These are phyloP conservation scores for Hucho hucho DNA, from an alignment of 2,113 vertebrate species.

Conservation along the genomic window DNA sequence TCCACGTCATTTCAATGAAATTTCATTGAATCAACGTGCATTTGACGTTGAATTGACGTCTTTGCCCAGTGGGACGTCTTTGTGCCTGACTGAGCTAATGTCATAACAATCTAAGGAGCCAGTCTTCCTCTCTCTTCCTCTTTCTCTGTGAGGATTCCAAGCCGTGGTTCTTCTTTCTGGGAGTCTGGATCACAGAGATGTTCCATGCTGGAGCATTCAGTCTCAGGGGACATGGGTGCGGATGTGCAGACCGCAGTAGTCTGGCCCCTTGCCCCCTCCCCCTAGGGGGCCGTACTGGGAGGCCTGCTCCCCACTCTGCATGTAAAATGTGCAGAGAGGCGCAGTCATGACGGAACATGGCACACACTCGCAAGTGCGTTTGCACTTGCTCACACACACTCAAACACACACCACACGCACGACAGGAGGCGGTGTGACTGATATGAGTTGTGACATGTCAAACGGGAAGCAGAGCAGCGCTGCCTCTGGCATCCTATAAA, in stretches of 20 bases:
- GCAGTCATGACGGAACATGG: not conserved
- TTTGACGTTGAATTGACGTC: too few species aligned
- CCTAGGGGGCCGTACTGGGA: not conserved
- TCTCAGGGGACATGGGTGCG: not conserved
- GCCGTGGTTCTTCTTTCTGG: not conserved
- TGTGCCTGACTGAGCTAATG: constrained; percentile 1
- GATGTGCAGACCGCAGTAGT: not conserved
- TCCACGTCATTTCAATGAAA: too few species aligned
- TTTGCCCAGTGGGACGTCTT: not conserved
- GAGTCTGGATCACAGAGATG: not conserved
- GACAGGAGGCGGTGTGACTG: constrained; percentile 49
- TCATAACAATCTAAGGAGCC: not conserved
- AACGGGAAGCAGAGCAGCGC: constrained; percentile 51
- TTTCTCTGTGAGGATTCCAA: not conserved
- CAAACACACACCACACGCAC: constrained; percentile 48
- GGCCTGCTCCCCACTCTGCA: not conserved
- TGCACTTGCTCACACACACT: constrained; percentile 7
- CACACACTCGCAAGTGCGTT: not conserved
- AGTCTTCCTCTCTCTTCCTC: not conserved
- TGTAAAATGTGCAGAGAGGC: not conserved
- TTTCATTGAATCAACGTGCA: too few species aligned
- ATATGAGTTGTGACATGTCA: constrained; percentile 69
- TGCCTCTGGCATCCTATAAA: constrained; percentile 73
- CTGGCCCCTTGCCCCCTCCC: not conserved
- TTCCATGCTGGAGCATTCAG: not conserved